Percentiles rank a stretch among this genome's conserved stretches.
Conservation (phyloP, 2,888 invertebrate genomes). For the Onthophagus sagittarius region DNA sequence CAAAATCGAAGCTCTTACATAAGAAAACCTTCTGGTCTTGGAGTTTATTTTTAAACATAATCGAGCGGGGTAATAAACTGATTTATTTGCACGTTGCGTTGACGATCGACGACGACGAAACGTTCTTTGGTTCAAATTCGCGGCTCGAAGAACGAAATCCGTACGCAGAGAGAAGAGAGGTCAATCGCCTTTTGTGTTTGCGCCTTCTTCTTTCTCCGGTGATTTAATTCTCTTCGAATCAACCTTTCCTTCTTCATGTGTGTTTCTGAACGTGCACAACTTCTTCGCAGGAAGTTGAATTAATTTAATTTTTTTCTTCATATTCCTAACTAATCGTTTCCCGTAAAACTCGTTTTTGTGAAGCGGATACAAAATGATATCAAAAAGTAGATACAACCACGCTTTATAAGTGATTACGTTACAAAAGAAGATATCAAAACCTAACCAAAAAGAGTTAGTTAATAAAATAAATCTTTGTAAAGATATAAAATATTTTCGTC, state of each 20-base stretch:
- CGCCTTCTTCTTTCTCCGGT: constrained; percentile 21
- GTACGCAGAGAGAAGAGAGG: constrained; percentile 19
- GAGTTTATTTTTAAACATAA: too few relatives aligned
- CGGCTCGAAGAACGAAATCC: not conserved
- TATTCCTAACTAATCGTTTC: constrained; percentile 13
- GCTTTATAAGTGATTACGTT: not conserved
- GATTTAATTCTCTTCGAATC: constrained; percentile 26
- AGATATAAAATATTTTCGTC: too few relatives aligned
- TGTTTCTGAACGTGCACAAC: constrained; percentile 15
- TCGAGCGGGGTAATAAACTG: too few relatives aligned
- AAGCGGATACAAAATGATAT: not conserved
- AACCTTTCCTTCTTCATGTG: not conserved
- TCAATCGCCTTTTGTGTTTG: constrained; percentile 28
- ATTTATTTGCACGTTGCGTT: too few relatives aligned
- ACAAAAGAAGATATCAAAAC: too few relatives aligned
- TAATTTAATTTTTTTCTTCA: constrained; percentile 11
- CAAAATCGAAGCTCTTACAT: not conserved
- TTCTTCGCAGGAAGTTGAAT: constrained; percentile 14
- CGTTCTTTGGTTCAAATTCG: not conserved
- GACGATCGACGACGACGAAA: not conserved
- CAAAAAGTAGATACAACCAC: not conserved
- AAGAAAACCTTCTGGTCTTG: not conserved
- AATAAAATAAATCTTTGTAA: too few relatives aligned
- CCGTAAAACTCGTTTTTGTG: constrained; percentile 21
- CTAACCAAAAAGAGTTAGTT: too few relatives aligned